Evolutionary conservation across 2,113 vertebrate species (phyloP).

Genomic region (Eleginops maclovinus): DNA sequence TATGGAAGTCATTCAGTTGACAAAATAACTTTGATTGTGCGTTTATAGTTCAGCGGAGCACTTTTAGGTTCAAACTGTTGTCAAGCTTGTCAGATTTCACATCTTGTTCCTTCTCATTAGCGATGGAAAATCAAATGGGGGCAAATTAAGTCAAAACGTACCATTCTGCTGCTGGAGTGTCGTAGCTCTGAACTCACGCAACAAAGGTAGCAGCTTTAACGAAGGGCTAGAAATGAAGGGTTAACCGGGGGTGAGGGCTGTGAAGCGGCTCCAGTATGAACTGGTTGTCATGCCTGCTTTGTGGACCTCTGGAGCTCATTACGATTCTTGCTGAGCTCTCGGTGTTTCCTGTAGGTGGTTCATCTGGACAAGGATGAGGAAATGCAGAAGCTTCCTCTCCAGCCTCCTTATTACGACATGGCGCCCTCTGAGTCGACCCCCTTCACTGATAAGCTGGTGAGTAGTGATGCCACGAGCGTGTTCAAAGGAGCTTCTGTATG

Average conservation of each 20-base stretch:
- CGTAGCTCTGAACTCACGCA: slow-evolving; percentile 21
- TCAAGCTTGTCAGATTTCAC: slow-evolving; percentile 20
- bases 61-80: slow-evolving; percentile 45
- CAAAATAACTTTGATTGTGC: slow-evolving; percentile 44
- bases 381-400: slow-evolving; percentile 87
- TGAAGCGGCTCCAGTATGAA: background rate
- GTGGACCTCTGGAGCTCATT: slow-evolving; percentile 19
- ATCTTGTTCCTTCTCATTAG: slow-evolving; percentile 40
- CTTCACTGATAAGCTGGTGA: slow-evolving; percentile 90
- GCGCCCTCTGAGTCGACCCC: slow-evolving; percentile 85
- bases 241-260: slow-evolving; percentile 4
- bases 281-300: slow-evolving; percentile 7
- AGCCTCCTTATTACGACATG: slow-evolving; percentile 91
- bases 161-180: slow-evolving; percentile 12
- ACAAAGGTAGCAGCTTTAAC: background rate
- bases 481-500: slow-evolving; percentile 34
- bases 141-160: background rate
- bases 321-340: slow-evolving; percentile 59
- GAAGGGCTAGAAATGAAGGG: slow-evolving; percentile 18
- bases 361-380: slow-evolving; percentile 91
- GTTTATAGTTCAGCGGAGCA: slow-evolving; percentile 45
- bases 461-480: slow-evolving; percentile 58
- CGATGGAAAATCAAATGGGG: slow-evolving; percentile 14
- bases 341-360: slow-evolving; percentile 84
- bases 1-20: slow-evolving; percentile 46